These are phyloP conservation scores for Dendrolimus punctatus DNA, from an alignment of 1,140 invertebrate species.

Conservation along the genomic window DNA sequence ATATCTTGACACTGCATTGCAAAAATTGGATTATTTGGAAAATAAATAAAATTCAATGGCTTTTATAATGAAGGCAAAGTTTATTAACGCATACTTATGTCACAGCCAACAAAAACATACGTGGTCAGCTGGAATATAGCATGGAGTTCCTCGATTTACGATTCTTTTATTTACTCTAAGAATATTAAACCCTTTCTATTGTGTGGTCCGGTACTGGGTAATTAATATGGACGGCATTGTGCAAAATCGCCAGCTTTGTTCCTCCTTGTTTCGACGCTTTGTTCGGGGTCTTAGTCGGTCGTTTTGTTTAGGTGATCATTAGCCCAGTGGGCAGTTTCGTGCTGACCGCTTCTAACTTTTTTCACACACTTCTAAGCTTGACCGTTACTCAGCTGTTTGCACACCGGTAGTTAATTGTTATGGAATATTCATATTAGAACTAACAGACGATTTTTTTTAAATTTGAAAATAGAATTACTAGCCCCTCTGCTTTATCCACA, in stretches of 20 bases:
- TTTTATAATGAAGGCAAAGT: no score
- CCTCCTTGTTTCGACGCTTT: conserved; percentile 42
- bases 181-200: conserved; percentile 65
- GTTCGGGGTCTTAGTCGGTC: conserved; percentile 32
- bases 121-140: conserved; percentile 28
- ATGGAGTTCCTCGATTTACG: conserved; percentile 47
- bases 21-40: no score
- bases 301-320: conserved; percentile 61
- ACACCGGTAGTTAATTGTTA: conserved; percentile 25
- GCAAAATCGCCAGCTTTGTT: conserved; percentile 56
- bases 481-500: no score
- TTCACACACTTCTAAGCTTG: conserved; percentile 43
- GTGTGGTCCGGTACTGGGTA: conserved; percentile 53
- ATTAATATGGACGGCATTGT: conserved; percentile 63
- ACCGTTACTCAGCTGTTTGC: conserved; percentile 30
- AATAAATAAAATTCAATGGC: no score
- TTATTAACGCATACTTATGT: no score
- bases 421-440: no score
- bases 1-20: no score
- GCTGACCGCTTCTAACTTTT: conserved; percentile 42
- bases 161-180: conserved; percentile 63
- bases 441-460: no score
- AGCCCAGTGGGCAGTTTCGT: conserved; percentile 57
- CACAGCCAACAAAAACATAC: neutral
- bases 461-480: no score